phyloP scores from a whole-genome alignment of 2,797 vertebrate species.

The Helarctos malayanus region DNA sequence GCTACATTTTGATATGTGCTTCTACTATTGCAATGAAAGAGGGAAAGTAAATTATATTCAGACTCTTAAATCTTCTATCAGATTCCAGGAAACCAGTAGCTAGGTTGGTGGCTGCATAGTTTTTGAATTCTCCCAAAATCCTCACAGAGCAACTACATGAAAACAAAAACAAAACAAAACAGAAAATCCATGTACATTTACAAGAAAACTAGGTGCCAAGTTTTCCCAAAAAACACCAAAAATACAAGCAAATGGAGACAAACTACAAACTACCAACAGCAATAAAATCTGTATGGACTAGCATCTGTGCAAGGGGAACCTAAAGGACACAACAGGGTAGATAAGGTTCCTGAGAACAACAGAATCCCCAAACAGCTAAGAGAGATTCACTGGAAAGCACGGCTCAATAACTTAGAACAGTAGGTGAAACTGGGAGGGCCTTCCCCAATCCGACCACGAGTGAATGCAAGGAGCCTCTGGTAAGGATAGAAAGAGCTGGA shows the following conservation, averaged over 20 bases:
- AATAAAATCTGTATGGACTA: not conserved
- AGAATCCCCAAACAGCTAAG: not conserved
- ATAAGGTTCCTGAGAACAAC: not conserved
- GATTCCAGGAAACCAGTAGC: not conserved
- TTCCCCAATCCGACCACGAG: not conserved
- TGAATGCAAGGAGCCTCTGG: not conserved
- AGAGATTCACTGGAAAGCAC: not conserved
- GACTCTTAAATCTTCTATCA: not conserved
- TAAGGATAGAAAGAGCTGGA: not conserved
- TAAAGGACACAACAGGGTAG: not conserved
- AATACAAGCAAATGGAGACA: not conserved
- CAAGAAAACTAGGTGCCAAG: not conserved
- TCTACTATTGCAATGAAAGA: not conserved
- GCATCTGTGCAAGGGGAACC: not conserved
- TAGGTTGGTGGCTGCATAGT: not conserved
- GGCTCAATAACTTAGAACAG: not conserved
- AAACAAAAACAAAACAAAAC: not conserved
- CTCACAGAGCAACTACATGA: not conserved
- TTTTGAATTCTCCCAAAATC: constrained; percentile 23
- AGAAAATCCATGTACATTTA: not conserved
- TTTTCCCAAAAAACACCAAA: not conserved
- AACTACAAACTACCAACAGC: not conserved
- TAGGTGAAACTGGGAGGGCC: not conserved
- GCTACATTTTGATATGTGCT: not conserved
- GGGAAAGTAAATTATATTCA: not conserved